Conservation (phyloP, 2,797 vertebrate species). For the Dryobates pubescens region DNA sequence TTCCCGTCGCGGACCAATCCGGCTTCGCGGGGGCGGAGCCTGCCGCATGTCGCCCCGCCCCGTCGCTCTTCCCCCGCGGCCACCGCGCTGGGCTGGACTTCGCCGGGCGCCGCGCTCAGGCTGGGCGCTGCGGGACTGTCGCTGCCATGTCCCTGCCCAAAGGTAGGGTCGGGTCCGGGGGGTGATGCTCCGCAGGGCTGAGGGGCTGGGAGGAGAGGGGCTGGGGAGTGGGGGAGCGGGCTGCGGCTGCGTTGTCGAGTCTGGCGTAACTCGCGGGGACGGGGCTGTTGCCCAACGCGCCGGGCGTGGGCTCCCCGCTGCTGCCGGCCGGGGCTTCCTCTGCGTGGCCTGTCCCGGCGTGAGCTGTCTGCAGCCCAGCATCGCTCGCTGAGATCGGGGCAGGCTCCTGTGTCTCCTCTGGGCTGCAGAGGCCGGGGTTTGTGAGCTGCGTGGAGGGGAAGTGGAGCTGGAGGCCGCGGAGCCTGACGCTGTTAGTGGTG, state of each 20-base stretch:
- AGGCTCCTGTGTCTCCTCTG: not conserved
- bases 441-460: not conserved
- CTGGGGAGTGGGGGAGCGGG: not conserved
- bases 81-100: not conserved
- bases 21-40: not conserved
- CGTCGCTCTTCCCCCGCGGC: not conserved
- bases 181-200: not conserved
- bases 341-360: not conserved
- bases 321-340: not conserved
- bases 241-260: not conserved
- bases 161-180: slow-evolving; percentile 59
- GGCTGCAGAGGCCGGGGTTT: not conserved
- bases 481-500: not conserved
- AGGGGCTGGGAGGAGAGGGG: not conserved
- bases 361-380: not conserved
- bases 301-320: not conserved
- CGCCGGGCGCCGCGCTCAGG: not conserved
- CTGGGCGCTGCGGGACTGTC: not conserved
- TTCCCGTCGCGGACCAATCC: fast-evolving
- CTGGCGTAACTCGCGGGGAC: not conserved
- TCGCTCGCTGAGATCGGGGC: not conserved
- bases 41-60: fast-evolving
- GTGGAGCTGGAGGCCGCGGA: not conserved
- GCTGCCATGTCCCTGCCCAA: slow-evolving; percentile 67
- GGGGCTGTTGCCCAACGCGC: not conserved